Evolutionary conservation across 2,888 invertebrate genomes (phyloP).

Genomic region (Branchipolynoe longqiensis): DNA sequence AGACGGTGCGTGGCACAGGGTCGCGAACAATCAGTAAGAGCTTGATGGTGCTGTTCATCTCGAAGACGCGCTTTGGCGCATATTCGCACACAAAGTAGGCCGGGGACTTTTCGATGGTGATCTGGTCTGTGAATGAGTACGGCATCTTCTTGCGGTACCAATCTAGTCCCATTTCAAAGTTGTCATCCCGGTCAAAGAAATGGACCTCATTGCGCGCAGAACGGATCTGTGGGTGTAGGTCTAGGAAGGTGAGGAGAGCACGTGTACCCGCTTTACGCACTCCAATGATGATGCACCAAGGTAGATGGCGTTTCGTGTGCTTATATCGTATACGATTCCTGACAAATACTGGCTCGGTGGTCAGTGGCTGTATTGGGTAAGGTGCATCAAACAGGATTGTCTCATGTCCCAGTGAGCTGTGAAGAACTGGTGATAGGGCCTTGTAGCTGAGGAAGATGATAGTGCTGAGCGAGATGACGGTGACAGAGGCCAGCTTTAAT

Average conservation of each 20-base stretch:
- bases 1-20: constrained; percentile 96
- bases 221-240: constrained; percentile 87
- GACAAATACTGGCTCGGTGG: not conserved
- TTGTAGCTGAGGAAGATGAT: constrained; percentile 35
- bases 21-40: constrained; percentile 96
- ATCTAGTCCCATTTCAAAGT: constrained; percentile 94
- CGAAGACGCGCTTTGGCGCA: constrained; percentile 95
- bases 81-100: constrained; percentile 97
- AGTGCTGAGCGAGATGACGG: not conserved
- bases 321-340: constrained; percentile 44
- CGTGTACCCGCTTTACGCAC: constrained; percentile 81
- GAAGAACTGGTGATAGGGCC: constrained; percentile 6
- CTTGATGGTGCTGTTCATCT: constrained; percentile 94
- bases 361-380: not conserved
- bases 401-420: not conserved
- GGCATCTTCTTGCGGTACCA: constrained; percentile 96
- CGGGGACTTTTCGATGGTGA: constrained; percentile 98
- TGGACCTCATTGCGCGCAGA: constrained; percentile 97
- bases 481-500: constrained; percentile 5
- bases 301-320: constrained; percentile 74
- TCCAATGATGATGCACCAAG: constrained; percentile 81
- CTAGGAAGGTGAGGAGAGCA: constrained; percentile 79
- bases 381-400: not conserved
- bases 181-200: constrained; percentile 92
- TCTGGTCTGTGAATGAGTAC: constrained; percentile 93